Evolutionary conservation across 1,140 invertebrate species (phyloP).

Genomic region (Drosophila baimaii): DNA sequence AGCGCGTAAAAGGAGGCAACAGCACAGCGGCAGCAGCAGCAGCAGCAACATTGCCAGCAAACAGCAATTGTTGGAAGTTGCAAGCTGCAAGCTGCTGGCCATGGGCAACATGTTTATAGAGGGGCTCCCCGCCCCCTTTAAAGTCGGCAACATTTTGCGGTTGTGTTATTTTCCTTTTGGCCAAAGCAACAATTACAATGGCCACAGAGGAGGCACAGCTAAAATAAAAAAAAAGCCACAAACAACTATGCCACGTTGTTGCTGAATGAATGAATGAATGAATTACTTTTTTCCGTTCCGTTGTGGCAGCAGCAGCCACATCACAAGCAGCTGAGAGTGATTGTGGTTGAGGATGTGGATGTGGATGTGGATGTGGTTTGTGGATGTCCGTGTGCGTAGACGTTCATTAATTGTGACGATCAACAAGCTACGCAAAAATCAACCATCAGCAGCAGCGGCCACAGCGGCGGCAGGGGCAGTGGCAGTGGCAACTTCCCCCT

Average conservation of each 20-base stretch:
- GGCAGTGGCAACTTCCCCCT: constrained; percentile 37
- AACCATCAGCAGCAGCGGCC: constrained; percentile 26
- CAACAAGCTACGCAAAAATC: constrained; percentile 81
- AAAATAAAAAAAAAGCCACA: constrained; percentile 44
- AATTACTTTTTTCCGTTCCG: constrained; percentile 80
- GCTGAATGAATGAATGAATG: constrained; percentile 71
- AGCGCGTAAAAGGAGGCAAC: constrained; percentile 75
- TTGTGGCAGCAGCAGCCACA: constrained; percentile 51
- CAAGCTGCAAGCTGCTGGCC: constrained; percentile 12
- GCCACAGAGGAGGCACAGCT: constrained; percentile 29
- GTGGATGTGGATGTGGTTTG: constrained; percentile 72
- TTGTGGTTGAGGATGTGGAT: constrained; percentile 44
- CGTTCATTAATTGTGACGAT: constrained; percentile 82
- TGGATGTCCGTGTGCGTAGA: constrained; percentile 80
- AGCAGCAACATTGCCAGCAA: constrained; percentile 28
- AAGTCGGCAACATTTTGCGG: constrained; percentile 72
- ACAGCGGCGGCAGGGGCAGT: constrained; percentile 40
- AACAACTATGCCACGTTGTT: constrained; percentile 51
- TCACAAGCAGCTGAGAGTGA: constrained; percentile 52
- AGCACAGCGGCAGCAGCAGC: constrained; percentile 33
- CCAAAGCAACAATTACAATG: constrained; percentile 74
- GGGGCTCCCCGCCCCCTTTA: constrained; percentile 15
- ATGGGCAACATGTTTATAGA: constrained; percentile 50
- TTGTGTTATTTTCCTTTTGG: constrained; percentile 58
- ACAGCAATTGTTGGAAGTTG: constrained; percentile 8